Evolutionary conservation across 2,797 vertebrate species (phyloP).

Genomic region (Meriones psammophilus): DNA sequence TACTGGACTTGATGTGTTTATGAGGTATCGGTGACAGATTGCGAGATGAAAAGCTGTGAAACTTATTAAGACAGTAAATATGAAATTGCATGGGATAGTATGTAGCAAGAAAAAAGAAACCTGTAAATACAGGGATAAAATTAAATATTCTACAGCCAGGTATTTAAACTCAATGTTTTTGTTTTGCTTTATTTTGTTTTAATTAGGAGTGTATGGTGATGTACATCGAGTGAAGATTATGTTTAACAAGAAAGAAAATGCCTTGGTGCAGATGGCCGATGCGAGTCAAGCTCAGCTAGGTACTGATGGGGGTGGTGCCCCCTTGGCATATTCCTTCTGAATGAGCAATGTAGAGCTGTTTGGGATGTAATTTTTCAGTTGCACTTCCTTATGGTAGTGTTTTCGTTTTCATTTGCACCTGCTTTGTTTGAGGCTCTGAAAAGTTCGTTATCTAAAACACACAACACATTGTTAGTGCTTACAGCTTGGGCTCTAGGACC

Average conservation of each 20-base stretch:
- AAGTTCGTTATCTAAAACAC: slow-evolving; percentile 49
- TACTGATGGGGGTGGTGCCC: slow-evolving; percentile 80
- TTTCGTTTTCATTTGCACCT: slow-evolving; percentile 52
- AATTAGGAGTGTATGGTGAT: slow-evolving; percentile 94
- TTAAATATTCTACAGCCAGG: slow-evolving; percentile 6
- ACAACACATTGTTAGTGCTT: slow-evolving; percentile 33
- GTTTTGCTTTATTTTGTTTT: slow-evolving; percentile 63
- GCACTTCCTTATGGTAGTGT: neutral
- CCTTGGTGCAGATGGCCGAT: slow-evolving; percentile 96
- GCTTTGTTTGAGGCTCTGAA: slow-evolving; percentile 31
- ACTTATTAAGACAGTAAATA: neutral
- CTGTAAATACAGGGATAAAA: slow-evolving; percentile 57
- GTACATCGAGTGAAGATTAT: slow-evolving; percentile 97
- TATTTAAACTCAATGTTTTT: slow-evolving; percentile 31
- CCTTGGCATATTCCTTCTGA: slow-evolving; percentile 18
- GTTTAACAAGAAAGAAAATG: slow-evolving; percentile 96
- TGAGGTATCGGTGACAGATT: neutral
- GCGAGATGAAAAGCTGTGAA: neutral
- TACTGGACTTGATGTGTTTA: neutral
- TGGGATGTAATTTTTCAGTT: slow-evolving; percentile 16
- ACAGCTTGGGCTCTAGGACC: slow-evolving; percentile 40
- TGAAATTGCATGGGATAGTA: slow-evolving; percentile 37
- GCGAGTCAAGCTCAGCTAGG: slow-evolving; percentile 94
- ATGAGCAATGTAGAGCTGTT: neutral
- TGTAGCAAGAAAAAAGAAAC: slow-evolving; percentile 19